These are phyloP conservation scores for Calyptomena viridis DNA, from an alignment of 2,113 vertebrate genomes.

Conservation along the genomic window DNA sequence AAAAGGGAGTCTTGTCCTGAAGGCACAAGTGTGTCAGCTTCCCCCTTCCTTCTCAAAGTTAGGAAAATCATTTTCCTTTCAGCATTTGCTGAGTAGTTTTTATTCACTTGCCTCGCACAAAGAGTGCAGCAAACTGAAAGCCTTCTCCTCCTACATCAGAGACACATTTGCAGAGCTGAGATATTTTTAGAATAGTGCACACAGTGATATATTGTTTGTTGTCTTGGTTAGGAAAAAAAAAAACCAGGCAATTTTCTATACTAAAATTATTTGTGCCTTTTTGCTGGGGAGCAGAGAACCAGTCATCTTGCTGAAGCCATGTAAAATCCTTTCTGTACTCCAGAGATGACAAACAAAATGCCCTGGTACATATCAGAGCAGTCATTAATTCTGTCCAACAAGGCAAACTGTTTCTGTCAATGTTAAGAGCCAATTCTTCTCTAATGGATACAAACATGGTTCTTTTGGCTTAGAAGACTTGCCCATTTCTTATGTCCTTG, in stretches of 20 bases:
- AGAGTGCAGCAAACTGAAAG: constrained; percentile 53
- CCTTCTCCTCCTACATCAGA: constrained; percentile 58
- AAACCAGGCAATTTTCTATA: constrained; percentile 37
- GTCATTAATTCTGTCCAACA: not conserved
- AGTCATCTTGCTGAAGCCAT: not conserved
- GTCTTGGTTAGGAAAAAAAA: constrained; percentile 2
- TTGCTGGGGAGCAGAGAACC: constrained; percentile 4
- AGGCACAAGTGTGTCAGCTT: not conserved
- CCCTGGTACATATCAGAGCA: constrained; percentile 36
- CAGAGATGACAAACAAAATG: constrained; percentile 46
- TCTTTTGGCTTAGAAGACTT: constrained; percentile 12
- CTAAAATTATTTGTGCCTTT: constrained; percentile 60
- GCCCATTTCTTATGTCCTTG: not conserved
- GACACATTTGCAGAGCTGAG: constrained; percentile 56
- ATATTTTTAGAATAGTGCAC: constrained; percentile 67
- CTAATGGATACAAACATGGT: not conserved
- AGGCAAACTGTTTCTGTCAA: constrained; percentile 30
- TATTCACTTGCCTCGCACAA: constrained; percentile 43
- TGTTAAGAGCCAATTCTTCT: constrained; percentile 10
- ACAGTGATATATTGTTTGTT: constrained; percentile 70
- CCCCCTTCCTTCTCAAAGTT: not conserved
- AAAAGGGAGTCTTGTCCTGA: not conserved
- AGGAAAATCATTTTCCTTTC: constrained; percentile 32
- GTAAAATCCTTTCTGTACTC: not conserved
- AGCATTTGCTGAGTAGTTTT: constrained; percentile 30